Percentiles rank a stretch among this genome's conserved stretches.
Conservation (phyloP, 2,113 vertebrate species). For the Fulica atra region DNA sequence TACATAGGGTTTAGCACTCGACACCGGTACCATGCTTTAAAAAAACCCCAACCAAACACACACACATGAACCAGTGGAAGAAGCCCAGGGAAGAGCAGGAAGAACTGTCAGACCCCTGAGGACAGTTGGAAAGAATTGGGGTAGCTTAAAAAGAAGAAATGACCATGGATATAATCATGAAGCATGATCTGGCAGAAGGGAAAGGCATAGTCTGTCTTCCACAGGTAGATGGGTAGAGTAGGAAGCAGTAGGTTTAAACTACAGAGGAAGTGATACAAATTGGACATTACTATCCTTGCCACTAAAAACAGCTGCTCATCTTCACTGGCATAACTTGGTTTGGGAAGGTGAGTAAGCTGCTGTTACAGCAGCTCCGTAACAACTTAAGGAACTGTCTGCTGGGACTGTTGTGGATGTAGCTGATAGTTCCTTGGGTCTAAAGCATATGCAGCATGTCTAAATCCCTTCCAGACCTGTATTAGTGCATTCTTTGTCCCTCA, state of each 20-base stretch:
- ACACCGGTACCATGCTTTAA: neutral
- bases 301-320: neutral
- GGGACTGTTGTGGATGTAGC: neutral
- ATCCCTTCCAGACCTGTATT: neutral
- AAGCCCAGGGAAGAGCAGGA: neutral
- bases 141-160: neutral
- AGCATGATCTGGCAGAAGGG: neutral
- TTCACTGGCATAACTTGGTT: neutral
- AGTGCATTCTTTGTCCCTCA: neutral
- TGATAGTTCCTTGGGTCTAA: neutral
- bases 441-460: neutral
- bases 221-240: neutral
- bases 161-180: neutral
- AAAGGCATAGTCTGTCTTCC: neutral
- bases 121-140: neutral
- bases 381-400: neutral
- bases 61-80: no score
- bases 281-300: neutral
- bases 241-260: neutral
- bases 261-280: neutral
- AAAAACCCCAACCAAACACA: neutral
- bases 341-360: neutral
- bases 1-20: rapidly evolving
- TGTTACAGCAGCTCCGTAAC: neutral
- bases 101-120: neutral